Percentiles rank a stretch among this genome's conserved stretches.
Evolutionary conservation across 2,888 invertebrate species (phyloP).

Genomic region (Lithophane socia): DNA sequence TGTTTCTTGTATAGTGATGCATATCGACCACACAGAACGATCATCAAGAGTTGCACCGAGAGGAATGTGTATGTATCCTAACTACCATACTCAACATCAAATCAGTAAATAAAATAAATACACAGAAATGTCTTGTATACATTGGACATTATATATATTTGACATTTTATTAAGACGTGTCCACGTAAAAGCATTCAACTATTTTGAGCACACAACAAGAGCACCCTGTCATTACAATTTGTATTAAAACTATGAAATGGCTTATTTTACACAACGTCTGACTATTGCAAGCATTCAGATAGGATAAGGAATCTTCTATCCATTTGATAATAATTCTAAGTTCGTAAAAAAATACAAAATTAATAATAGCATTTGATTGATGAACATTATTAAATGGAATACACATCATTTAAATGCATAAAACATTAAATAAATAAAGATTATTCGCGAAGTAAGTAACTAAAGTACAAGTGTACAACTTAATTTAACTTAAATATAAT

Average conservation of each 20-base stretch:
- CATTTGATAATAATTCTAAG: slow-evolving; percentile 8
- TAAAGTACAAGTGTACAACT: slow-evolving; percentile 24
- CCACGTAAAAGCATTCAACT: slow-evolving; percentile 56
- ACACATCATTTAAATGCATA: slow-evolving; percentile 35
- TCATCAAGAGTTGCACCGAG: not conserved
- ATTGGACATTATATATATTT: slow-evolving; percentile 45
- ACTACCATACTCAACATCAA: not conserved
- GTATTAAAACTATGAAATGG: slow-evolving; percentile 66
- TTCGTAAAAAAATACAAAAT: slow-evolving; percentile 45
- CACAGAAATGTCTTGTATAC: slow-evolving; percentile 22
- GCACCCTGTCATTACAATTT: slow-evolving; percentile 65
- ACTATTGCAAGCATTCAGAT: slow-evolving; percentile 45
- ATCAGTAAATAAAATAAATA: slow-evolving; percentile 41
- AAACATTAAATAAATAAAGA: slow-evolving; percentile 30
- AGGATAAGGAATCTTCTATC: slow-evolving; percentile 50
- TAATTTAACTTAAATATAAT: slow-evolving; percentile 41
- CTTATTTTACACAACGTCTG: slow-evolving; percentile 55
- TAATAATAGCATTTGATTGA: slow-evolving; percentile 12
- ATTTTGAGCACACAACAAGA: slow-evolving; percentile 69
- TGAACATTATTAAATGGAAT: slow-evolving; percentile 11
- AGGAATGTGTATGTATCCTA: not conserved
- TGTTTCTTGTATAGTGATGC: not conserved
- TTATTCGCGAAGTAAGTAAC: slow-evolving; percentile 27
- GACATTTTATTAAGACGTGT: slow-evolving; percentile 59
- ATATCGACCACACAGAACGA: not conserved